Conservation (phyloP, 1,140 invertebrate genomes). For the Drosophila teissieri region DNA sequence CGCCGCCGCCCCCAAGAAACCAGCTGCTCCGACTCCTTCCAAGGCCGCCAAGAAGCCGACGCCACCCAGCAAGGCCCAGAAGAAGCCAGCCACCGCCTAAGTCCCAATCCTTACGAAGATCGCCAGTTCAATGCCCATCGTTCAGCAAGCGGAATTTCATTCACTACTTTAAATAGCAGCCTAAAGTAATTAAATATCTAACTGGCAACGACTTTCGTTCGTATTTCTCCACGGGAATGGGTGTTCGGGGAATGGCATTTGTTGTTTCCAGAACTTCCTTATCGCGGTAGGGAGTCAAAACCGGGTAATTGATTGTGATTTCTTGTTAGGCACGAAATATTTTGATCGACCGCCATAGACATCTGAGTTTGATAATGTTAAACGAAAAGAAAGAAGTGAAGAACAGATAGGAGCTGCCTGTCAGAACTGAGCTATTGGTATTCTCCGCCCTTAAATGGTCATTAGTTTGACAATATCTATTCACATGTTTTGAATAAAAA, state of each 20-base stretch:
- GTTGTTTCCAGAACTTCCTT: constrained; percentile 39
- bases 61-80: constrained; percentile 61
- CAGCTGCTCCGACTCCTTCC: constrained; percentile 44
- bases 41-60: constrained; percentile 62
- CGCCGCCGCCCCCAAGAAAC: constrained; percentile 49
- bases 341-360: constrained; percentile 34
- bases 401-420: constrained; percentile 14
- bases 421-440: constrained; percentile 1
- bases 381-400: constrained; percentile 15
- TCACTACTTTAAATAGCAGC: constrained; percentile 69
- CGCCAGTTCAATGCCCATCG: constrained; percentile 33
- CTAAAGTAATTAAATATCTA: constrained; percentile 41
- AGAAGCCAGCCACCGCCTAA: constrained; percentile 62
- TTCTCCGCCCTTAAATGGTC: neutral
- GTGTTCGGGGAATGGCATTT: neutral
- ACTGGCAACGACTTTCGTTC: constrained; percentile 10
- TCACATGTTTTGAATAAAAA: neutral
- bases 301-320: constrained; percentile 55
- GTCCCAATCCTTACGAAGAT: neutral
- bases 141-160: constrained; percentile 77
- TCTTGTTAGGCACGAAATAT: constrained; percentile 56
- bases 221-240: neutral
- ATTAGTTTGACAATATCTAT: neutral
- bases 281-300: constrained; percentile 28
- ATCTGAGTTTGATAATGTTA: constrained; percentile 40